A percentile compares a stretch with the other conserved stretches of the same genome.
phyloP scores from a whole-genome alignment of 2,797 vertebrate genomes.

The Avahi laniger region DNA sequence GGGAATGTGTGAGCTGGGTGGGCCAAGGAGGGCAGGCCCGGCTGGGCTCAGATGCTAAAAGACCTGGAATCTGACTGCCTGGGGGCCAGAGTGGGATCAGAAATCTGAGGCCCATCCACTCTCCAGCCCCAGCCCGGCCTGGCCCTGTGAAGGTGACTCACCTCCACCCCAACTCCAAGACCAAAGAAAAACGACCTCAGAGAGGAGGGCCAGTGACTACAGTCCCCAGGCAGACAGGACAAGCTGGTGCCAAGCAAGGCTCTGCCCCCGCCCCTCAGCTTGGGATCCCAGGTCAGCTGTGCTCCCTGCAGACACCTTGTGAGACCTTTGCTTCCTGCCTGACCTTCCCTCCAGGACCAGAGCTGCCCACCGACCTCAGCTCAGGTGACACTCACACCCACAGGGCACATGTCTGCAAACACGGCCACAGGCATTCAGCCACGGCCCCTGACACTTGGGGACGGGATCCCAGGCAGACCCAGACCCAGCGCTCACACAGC shows the following conservation, averaged over 20 bases:
- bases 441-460: background rate
- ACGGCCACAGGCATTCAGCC: background rate
- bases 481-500: background rate
- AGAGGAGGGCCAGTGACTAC: background rate
- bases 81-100: background rate
- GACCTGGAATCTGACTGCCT: constrained; percentile 34
- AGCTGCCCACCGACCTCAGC: background rate
- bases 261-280: background rate
- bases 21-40: background rate
- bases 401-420: background rate
- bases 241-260: background rate
- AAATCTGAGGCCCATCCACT: constrained; percentile 2
- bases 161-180: background rate
- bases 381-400: background rate
- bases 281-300: background rate
- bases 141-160: constrained; percentile 2
- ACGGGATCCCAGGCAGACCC: background rate
- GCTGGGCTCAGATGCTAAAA: background rate
- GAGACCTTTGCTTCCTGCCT: background rate
- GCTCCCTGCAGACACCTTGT: background rate
- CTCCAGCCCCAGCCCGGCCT: background rate
- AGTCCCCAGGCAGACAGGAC: background rate
- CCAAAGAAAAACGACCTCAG: background rate
- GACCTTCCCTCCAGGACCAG: background rate
- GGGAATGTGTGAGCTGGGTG: constrained; percentile 5